Conservation (phyloP, 2,113 vertebrate species). For the Orthochromis indermauri region DNA sequence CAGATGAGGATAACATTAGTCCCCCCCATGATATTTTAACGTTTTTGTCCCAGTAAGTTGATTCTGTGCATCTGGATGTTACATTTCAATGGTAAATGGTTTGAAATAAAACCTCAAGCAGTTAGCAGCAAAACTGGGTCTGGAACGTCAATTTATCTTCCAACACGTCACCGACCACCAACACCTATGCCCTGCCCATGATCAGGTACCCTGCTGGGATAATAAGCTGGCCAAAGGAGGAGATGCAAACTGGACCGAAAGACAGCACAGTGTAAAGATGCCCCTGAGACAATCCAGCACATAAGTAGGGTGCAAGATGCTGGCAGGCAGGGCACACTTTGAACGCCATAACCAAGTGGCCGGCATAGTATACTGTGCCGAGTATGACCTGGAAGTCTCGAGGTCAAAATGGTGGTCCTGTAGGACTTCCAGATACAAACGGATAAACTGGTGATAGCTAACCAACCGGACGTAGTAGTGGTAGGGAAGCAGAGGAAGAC, state of each 20-base stretch:
- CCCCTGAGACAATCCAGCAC: not conserved
- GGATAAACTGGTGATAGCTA: not conserved
- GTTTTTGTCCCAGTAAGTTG: not conserved
- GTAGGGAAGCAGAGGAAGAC: not conserved
- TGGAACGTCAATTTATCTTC: not conserved
- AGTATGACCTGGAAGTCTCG: not conserved
- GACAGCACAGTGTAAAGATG: not conserved
- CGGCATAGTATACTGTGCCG: not conserved
- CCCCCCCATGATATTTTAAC: not conserved
- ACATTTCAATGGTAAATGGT: not conserved
- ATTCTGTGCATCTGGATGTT: not conserved
- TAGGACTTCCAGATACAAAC: not conserved
- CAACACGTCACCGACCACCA: not conserved
- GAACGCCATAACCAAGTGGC: not conserved
- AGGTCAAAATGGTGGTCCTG: not conserved
- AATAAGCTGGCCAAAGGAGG: not conserved
- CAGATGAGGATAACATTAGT: not conserved
- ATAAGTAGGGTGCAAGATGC: not conserved
- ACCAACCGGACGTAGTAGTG: not conserved
- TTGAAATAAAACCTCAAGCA: not conserved
- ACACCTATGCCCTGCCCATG: not conserved
- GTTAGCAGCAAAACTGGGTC: not conserved
- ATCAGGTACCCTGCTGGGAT: not conserved
- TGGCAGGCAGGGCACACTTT: not conserved
- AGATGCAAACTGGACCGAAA: not conserved